These are phyloP conservation scores for Camponotus fellah DNA, from an alignment of 2,888 invertebrate genomes.

Conservation along the genomic window DNA sequence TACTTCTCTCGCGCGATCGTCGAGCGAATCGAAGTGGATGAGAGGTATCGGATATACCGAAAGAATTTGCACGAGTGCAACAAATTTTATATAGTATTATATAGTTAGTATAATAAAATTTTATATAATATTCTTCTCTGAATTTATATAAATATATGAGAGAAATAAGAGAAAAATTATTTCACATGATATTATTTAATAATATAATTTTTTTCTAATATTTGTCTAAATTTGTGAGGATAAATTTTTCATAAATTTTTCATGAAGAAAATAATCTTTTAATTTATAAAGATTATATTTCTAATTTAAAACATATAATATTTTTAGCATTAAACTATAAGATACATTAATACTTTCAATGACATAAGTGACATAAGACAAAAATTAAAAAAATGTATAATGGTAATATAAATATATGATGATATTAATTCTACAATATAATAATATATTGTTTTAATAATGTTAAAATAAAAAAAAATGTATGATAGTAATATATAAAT, in stretches of 20 bases:
- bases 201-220: background rate
- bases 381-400: background rate
- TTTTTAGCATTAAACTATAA: background rate
- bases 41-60: background rate
- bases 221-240: background rate
- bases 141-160: background rate
- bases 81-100: background rate
- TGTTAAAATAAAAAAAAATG: background rate
- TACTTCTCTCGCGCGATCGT: background rate
- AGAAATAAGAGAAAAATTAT: background rate
- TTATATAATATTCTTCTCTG: background rate
- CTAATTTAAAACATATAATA: background rate
- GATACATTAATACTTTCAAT: background rate
- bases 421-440: no score
- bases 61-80: background rate
- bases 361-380: background rate
- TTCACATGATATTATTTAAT: background rate
- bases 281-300: background rate
- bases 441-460: background rate
- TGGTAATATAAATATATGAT: no score
- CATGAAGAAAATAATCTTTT: background rate
- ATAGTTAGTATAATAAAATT: background rate
- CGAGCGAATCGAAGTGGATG: background rate
- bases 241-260: background rate
- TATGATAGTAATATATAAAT: background rate